These are phyloP conservation scores for Drosophila aldrichi DNA, from an alignment of 2,888 invertebrate genomes.

Conservation along the genomic window DNA sequence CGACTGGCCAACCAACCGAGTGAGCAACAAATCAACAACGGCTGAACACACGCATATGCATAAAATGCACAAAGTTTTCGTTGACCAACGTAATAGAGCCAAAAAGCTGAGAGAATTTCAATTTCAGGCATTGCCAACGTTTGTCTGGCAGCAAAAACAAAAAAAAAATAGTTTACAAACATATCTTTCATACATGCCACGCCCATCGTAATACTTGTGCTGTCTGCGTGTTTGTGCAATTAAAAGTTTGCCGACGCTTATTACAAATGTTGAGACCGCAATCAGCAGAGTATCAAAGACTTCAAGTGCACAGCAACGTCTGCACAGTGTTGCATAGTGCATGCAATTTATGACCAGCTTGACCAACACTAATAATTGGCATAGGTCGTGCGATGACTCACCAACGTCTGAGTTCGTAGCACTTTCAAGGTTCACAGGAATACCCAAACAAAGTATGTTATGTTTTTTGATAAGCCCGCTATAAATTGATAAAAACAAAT, in stretches of 20 bases:
- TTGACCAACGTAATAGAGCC: constrained; percentile 13
- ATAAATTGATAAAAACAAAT: no score
- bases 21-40: constrained; percentile 23
- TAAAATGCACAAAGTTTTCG: constrained; percentile 49
- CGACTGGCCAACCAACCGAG: constrained; percentile 25
- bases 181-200: constrained; percentile 15
- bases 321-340: constrained; percentile 28
- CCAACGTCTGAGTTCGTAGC: no score
- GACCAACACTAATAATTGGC: constrained; percentile 55
- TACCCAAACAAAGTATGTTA: no score
- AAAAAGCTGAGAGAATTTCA: constrained; percentile 57
- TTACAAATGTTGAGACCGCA: constrained; percentile 73
- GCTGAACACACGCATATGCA: constrained; percentile 25
- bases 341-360: constrained; percentile 52
- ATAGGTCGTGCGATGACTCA: constrained; percentile 30
- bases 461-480: no score
- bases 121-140: constrained; percentile 46
- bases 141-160: constrained; percentile 5
- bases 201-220: constrained; percentile 17
- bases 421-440: no score
- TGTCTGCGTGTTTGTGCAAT: constrained; percentile 56
- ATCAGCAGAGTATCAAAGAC: constrained; percentile 56
- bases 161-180: constrained; percentile 25
- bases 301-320: constrained; percentile 63
- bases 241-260: constrained; percentile 72